These are phyloP conservation scores for Bufo bufo DNA, from an alignment of 2,113 vertebrate species.

Conservation along the genomic window DNA sequence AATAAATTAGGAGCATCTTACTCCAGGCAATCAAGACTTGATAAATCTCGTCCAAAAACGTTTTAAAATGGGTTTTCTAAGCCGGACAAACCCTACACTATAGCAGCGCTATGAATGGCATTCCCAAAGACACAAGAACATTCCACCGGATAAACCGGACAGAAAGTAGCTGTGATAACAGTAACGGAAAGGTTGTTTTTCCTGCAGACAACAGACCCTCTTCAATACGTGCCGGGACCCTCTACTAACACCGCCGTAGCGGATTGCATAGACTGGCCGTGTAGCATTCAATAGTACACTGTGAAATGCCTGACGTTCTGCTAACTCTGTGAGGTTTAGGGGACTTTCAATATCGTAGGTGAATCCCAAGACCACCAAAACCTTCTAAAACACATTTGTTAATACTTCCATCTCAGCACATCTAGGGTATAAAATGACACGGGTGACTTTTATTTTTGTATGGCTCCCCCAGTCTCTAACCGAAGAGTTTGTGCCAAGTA, in stretches of 20 bases:
- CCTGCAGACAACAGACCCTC: background rate
- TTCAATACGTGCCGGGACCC: background rate
- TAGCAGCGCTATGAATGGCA: background rate
- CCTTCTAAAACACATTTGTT: too few relatives aligned
- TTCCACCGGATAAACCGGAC: background rate
- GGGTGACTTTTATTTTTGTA: background rate
- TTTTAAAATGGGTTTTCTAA: background rate
- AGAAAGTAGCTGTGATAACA: background rate
- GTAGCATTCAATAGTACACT: background rate
- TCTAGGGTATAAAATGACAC: too few relatives aligned
- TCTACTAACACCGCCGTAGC: background rate
- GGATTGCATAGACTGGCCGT: background rate
- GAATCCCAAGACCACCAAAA: too few relatives aligned
- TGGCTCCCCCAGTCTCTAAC: background rate
- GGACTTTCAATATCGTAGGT: background rate
- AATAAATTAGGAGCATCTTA: too few relatives aligned
- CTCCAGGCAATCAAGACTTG: too few relatives aligned
- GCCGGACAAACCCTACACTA: background rate
- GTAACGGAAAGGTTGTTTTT: background rate
- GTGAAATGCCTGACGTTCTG: background rate
- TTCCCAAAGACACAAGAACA: background rate
- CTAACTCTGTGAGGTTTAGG: background rate
- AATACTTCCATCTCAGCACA: too few relatives aligned
- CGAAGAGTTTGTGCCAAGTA: background rate
- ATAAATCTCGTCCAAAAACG: too few relatives aligned